Conservation (phyloP, 1,140 invertebrate species). For the Philopotamus ludificatus region DNA sequence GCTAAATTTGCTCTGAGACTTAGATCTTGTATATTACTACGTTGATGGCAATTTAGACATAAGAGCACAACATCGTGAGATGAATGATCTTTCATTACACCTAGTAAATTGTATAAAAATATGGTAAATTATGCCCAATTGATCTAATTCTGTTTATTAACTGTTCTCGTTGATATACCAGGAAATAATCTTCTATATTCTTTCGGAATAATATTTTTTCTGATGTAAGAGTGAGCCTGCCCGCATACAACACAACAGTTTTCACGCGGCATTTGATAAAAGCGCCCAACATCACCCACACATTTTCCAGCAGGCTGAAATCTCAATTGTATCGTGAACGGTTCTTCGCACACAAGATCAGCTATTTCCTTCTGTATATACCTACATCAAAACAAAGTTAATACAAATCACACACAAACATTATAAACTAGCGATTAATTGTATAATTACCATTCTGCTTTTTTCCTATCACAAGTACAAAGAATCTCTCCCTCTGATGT, state of each 20-base stretch:
- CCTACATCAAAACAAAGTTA: constrained; percentile 46
- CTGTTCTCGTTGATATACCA: constrained; percentile 48
- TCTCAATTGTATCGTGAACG: constrained; percentile 71
- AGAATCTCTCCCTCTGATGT: constrained; percentile 78
- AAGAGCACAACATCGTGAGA: constrained; percentile 81
- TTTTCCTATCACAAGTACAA: constrained; percentile 79
- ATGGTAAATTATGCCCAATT: background rate
- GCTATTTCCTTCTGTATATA: constrained; percentile 67
- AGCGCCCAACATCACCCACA: constrained; percentile 66
- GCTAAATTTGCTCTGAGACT: constrained; percentile 63
- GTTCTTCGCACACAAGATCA: constrained; percentile 63
- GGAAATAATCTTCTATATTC: constrained; percentile 86
- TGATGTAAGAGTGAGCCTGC: constrained; percentile 64
- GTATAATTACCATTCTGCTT: constrained; percentile 70
- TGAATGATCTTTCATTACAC: constrained; percentile 77
- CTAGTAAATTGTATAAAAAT: constrained; percentile 44
- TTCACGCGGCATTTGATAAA: constrained; percentile 72
- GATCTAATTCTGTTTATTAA: constrained; percentile 1
- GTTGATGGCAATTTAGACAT: constrained; percentile 72
- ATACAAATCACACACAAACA: constrained; percentile 9
- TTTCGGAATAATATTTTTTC: constrained; percentile 80
- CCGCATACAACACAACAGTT: constrained; percentile 89
- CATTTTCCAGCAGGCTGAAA: constrained; percentile 80
- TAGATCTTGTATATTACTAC: constrained; percentile 69
- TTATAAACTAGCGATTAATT: background rate